Evolutionary conservation across 2,113 vertebrate species (phyloP).

Genomic region (Camelus bactrianus): DNA sequence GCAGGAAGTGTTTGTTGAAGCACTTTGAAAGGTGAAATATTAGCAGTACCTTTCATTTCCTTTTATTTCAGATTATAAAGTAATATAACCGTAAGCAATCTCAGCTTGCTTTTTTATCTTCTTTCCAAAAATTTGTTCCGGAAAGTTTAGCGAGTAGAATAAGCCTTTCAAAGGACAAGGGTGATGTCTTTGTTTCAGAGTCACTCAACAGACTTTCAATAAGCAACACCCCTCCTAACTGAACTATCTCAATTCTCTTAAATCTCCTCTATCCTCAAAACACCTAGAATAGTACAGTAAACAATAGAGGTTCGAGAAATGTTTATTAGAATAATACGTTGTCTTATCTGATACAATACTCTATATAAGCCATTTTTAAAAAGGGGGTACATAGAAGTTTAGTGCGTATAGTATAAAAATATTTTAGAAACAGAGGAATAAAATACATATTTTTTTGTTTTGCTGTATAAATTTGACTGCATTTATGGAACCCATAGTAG

Average conservation of each 20-base stretch:
- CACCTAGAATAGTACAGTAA: not conserved
- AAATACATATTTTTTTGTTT: conserved; percentile 17
- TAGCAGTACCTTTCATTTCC: not conserved
- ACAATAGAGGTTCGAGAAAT: not conserved
- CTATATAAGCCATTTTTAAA: not conserved
- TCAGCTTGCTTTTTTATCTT: not conserved
- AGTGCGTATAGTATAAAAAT: not conserved
- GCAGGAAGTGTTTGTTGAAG: not conserved
- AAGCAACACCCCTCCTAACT: not conserved
- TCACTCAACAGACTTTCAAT: not conserved
- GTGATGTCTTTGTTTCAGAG: not conserved
- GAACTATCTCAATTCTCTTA: conserved; percentile 25
- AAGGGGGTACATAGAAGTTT: not conserved
- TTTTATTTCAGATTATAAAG: not conserved
- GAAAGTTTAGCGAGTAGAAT: not conserved
- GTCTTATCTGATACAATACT: not conserved
- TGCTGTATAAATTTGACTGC: not conserved
- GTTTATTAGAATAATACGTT: not conserved
- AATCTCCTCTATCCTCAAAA: not conserved
- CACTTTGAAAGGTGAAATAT: not conserved
- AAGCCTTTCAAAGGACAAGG: not conserved
- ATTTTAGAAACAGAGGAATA: not conserved
- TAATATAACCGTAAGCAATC: not conserved
- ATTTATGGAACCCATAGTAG: not conserved
- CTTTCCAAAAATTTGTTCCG: conserved; percentile 7